Conservation (phyloP, 2,113 vertebrate genomes). For the Cardinalis cardinalis region DNA sequence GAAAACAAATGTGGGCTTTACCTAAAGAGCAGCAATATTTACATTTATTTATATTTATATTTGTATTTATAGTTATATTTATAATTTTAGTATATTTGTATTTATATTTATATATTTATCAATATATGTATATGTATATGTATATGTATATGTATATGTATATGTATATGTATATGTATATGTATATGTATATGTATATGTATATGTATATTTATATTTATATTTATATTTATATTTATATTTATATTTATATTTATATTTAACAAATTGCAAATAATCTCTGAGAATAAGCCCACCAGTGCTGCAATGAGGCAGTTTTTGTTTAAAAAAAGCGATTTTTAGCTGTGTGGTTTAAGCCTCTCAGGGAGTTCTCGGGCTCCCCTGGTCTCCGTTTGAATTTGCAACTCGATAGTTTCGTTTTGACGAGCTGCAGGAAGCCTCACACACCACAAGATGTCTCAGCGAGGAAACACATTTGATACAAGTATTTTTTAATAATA, state of each 20-base stretch:
- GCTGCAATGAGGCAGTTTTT: neutral
- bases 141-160: too few relatives aligned
- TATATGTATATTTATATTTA: neutral
- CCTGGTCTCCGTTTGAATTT: neutral
- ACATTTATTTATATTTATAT: neutral
- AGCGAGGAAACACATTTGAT: neutral
- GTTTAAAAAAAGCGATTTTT: neutral
- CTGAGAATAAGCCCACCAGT: neutral
- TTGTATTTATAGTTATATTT: neutral
- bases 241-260: neutral
- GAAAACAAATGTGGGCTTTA: neutral
- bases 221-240: neutral
- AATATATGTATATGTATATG: too few relatives aligned
- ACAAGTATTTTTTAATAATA: accelerated
- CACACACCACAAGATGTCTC: constrained; percentile 43
- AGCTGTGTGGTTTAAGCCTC: neutral
- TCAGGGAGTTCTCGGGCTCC: neutral
- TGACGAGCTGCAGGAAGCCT: neutral
- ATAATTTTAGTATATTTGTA: too few relatives aligned
- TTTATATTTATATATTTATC: neutral
- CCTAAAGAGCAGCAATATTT: neutral
- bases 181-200: too few relatives aligned
- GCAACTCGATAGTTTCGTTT: accelerated
- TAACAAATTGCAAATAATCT: neutral
- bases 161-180: too few relatives aligned